phyloP scores from a whole-genome alignment of 2,888 invertebrate genomes.

The Cephalotes varians region DNA sequence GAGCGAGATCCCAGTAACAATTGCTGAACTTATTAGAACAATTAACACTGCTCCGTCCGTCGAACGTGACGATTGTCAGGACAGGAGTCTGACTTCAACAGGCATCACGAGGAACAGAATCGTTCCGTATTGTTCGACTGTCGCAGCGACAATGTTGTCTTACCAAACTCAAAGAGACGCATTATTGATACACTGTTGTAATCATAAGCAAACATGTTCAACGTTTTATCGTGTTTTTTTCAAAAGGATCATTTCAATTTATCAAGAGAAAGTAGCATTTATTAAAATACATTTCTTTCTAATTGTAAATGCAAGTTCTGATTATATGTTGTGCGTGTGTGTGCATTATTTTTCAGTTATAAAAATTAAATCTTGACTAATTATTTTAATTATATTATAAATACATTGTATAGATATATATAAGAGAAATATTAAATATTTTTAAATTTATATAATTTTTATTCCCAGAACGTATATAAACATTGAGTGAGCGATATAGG shows the following conservation, averaged over 20 bases:
- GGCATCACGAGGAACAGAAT: neutral
- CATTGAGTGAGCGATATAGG: neutral
- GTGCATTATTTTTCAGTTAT: neutral
- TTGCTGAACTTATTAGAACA: conserved; percentile 3
- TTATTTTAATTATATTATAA: neutral
- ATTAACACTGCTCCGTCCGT: neutral
- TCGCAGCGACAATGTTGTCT: neutral
- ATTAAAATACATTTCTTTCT: neutral
- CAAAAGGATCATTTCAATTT: neutral
- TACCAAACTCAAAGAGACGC: conserved; percentile 1
- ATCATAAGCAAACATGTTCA: conserved; percentile 19
- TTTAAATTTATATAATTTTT: neutral
- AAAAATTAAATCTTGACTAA: neutral
- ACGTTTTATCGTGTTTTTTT: neutral
- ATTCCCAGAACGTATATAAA: neutral
- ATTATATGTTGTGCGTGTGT: neutral
- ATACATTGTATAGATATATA: neutral
- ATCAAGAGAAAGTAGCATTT: neutral
- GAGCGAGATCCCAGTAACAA: neutral
- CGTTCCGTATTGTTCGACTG: neutral
- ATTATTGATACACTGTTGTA: conserved; percentile 12
- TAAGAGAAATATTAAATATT: neutral
- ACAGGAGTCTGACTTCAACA: neutral
- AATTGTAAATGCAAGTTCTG: neutral
- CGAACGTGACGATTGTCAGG: neutral